Percentiles rank a stretch among this genome's conserved stretches.
These are phyloP conservation scores for Lycodopsis pacificus DNA, from an alignment of 2,797 vertebrate genomes.

Conservation along the genomic window DNA sequence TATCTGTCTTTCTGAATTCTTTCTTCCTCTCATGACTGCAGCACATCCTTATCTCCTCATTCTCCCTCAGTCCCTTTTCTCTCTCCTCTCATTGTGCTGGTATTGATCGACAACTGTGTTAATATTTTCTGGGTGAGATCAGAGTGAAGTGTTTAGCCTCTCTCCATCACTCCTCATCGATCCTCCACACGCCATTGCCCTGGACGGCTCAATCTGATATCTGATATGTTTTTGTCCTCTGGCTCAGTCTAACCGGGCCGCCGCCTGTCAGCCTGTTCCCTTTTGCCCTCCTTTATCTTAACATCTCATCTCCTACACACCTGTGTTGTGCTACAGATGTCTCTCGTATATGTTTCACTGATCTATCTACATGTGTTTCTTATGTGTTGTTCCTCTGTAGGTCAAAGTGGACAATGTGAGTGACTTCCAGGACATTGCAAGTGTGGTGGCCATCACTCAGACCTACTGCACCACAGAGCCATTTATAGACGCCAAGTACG, in stretches of 20 bases:
- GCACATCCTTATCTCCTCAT: constrained; percentile 9
- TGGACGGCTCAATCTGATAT: constrained; percentile 26
- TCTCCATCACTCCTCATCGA: constrained; percentile 34
- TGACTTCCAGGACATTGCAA: constrained; percentile 99
- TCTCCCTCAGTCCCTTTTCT: background rate
- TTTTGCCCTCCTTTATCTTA: background rate
- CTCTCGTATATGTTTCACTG: background rate
- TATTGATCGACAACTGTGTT: constrained; percentile 42
- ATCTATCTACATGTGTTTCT: background rate
- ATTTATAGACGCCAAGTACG: constrained; percentile 97
- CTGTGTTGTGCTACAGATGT: background rate
- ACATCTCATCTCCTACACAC: background rate
- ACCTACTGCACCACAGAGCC: constrained; percentile 98
- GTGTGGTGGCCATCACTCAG: constrained; percentile 98
- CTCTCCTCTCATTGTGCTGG: constrained; percentile 4
- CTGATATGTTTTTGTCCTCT: constrained; percentile 8
- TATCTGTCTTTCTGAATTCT: background rate
- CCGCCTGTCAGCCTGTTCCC: constrained; percentile 12
- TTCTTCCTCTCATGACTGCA: background rate
- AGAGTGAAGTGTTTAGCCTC: constrained; percentile 28
- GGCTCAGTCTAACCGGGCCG: background rate
- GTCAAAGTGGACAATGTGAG: constrained; percentile 98
- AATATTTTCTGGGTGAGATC: constrained; percentile 49
- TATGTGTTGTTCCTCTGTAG: constrained; percentile 72
- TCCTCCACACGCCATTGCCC: constrained; percentile 19